Evolutionary conservation across 2,797 vertebrate species (phyloP).

Genomic region (Malacoraja senta): DNA sequence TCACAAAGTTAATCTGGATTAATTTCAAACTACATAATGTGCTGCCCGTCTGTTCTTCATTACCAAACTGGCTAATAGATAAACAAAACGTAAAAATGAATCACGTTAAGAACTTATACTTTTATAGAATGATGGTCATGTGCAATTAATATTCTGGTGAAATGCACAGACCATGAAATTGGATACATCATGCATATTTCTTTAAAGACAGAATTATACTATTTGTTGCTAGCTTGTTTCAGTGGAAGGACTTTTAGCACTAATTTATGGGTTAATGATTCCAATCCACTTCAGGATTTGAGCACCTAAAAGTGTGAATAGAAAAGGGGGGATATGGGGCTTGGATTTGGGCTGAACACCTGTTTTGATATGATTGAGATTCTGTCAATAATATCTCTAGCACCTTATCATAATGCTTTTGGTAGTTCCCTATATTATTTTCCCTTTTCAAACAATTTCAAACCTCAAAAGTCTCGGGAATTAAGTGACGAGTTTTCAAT

Average conservation of each 20-base stretch:
- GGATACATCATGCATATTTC: background rate
- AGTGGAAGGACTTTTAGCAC: background rate
- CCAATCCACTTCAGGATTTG: background rate
- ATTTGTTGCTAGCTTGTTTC: background rate
- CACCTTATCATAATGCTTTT: background rate
- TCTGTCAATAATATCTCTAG: background rate
- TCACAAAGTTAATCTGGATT: background rate
- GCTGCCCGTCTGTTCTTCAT: background rate
- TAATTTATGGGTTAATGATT: background rate
- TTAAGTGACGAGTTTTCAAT: background rate
- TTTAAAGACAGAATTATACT: background rate
- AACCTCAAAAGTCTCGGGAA: background rate
- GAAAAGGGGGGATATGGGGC: no score
- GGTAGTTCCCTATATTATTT: background rate
- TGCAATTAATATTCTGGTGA: slow-evolving; percentile 11
- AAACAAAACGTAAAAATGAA: background rate
- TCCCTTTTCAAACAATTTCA: background rate
- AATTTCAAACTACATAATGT: slow-evolving; percentile 26
- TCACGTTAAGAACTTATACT: slow-evolving; percentile 14
- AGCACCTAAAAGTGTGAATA: background rate
- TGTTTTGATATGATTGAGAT: no score
- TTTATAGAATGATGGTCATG: background rate
- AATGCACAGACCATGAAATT: slow-evolving; percentile 2
- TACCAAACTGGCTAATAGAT: slow-evolving; percentile 1
- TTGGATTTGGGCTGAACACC: no score